phyloP scores from a whole-genome alignment of 2,888 invertebrate genomes.

The Platycnemis pennipes region DNA sequence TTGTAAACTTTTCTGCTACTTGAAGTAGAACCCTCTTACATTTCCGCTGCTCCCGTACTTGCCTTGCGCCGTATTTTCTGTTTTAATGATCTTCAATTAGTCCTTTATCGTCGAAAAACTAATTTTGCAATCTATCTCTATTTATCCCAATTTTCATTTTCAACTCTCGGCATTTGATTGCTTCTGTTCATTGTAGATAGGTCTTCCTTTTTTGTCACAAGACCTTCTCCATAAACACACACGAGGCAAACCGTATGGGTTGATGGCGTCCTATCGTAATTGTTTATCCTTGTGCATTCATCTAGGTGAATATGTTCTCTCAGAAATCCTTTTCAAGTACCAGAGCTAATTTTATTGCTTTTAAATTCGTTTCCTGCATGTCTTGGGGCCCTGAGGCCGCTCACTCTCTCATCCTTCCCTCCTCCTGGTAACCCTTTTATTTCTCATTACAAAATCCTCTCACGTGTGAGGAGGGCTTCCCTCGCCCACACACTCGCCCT shows the following conservation, averaged over 20 bases:
- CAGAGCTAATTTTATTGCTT: background rate
- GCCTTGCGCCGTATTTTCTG: no score
- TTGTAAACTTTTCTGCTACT: no score
- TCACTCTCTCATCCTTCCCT: background rate
- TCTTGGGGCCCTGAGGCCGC: background rate
- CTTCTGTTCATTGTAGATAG: no score
- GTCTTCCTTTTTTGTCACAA: no score
- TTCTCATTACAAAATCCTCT: constrained; percentile 21
- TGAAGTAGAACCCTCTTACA: no score
- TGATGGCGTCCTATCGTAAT: background rate
- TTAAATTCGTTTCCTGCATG: background rate
- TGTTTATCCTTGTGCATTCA: background rate
- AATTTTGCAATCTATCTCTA: background rate
- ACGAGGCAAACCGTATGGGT: background rate
- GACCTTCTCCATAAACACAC: background rate
- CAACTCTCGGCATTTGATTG: background rate
- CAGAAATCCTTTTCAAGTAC: background rate
- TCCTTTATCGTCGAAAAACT: no score
- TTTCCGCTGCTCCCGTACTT: no score
- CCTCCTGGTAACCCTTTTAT: background rate
- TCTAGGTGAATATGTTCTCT: background rate
- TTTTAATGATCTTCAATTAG: no score
- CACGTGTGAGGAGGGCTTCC: background rate
- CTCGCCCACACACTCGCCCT: background rate
- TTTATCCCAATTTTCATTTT: background rate